Base-by-base conservation (phyloP, 2,888 invertebrate species). In the Elgonia sp. region DNA sequence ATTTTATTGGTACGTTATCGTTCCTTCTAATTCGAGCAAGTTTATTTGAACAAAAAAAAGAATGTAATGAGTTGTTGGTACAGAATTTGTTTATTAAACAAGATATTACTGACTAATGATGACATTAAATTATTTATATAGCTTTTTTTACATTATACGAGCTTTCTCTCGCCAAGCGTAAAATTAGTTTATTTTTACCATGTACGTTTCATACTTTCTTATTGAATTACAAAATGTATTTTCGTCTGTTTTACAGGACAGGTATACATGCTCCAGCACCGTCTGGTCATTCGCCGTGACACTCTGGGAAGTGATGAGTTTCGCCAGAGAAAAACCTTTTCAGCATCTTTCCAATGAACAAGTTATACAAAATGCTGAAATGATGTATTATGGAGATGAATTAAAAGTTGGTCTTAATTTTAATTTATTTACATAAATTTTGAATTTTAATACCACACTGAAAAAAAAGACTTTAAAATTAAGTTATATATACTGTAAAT, bases 201-300 rank as follows among this genome's bases (percentile, higher is more conserved):
- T 18, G 3, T 60, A 60, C 40, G 18, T 60, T 70, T n/a, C 37
- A 14, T 18, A 18, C 62, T 63, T 53, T 16, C 65, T 76, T n/a
- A 29, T 39, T 29, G 46, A 62, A 75, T 77, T 65, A 39, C 46
- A n/a, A 67, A 81, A 53, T 81, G 21, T n/a, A 46, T 69, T 69
- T 53, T 67, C 21, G n/a, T 39, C 20, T 55, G 9, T 20, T 80
- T 94, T 94, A 76, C 94, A 96, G 96, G 96, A 96, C 92, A 95
- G 96, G 90, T 96, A 96, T 92, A 96, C 96, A n/a, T 96, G 96
- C 91, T 95, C 95, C 57, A 96, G 96, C 92, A 95, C 95, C 89
- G 96, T 96, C 16, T 96, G 96, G 96, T 95, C 96, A 0, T 96
- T 96, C 92, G 96, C 96, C 8, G 96, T 96, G 1, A 96, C 96